Percentiles rank a stretch among this genome's conserved stretches.
These are phyloP conservation scores for Macrophya alboannulata DNA, from an alignment of 2,888 invertebrate genomes.

Conservation along the genomic window DNA sequence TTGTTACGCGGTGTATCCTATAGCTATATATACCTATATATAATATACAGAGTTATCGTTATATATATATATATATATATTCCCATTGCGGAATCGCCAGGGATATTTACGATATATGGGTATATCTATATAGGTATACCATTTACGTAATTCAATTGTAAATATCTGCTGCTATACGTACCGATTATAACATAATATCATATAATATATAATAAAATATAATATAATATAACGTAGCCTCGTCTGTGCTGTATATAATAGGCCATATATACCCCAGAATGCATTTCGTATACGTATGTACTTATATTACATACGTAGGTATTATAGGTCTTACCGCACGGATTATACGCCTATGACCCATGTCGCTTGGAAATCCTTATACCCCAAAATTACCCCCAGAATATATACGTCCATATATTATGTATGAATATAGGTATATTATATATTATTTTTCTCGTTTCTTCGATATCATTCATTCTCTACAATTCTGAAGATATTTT, in stretches of 20 bases:
- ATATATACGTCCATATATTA: no score
- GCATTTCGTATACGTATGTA: background rate
- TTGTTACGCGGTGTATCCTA: background rate
- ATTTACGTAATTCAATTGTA: constrained; percentile 48
- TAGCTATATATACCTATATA: constrained; percentile 9
- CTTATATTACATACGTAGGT: background rate
- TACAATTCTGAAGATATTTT: background rate
- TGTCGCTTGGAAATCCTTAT: background rate
- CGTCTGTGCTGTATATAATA: no score
- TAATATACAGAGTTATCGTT: background rate
- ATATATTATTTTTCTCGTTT: background rate
- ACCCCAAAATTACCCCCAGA: background rate
- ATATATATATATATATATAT: constrained; percentile 15
- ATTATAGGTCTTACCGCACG: background rate
- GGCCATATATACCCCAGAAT: background rate
- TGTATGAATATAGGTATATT: background rate
- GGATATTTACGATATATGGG: background rate
- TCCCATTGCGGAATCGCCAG: constrained; percentile 18
- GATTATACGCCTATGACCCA: background rate
- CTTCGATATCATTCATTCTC: background rate
- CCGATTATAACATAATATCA: background rate
- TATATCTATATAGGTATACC: constrained; percentile 13
- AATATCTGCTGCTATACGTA: constrained; percentile 23
- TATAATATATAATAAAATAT: background rate
- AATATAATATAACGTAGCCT: background rate